These are phyloP conservation scores for Actinostola sp. DNA, from an alignment of 92 coral and sea anemone species.

Conservation along the genomic window DNA sequence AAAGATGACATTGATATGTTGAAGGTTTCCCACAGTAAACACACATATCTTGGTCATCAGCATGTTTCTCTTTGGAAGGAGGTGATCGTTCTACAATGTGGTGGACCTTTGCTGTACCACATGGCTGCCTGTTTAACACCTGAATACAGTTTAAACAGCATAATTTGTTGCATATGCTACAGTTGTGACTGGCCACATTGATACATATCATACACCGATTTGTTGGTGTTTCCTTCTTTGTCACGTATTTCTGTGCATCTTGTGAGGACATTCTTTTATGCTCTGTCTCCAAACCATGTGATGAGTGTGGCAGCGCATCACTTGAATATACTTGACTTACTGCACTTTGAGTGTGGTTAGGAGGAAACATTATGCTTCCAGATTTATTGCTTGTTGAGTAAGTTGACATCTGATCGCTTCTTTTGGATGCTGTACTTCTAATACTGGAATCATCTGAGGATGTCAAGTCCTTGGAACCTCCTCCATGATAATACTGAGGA, in stretches of 20 bases:
- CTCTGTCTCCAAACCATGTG: not conserved
- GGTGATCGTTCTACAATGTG: not conserved
- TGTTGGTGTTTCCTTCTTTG: not conserved
- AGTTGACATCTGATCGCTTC: no score
- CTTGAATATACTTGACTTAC: no score
- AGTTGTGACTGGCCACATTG: slow-evolving; percentile 5
- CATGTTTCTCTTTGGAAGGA: not conserved
- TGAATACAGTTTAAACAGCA: not conserved
- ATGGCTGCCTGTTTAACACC: not conserved
- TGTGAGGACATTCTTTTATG: not conserved
- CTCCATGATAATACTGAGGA: no score
- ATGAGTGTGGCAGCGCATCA: not conserved
- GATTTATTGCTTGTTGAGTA: no score
- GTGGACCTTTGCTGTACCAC: not conserved
- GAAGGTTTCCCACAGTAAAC: not conserved
- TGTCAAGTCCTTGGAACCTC: no score
- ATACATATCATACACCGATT: not conserved
- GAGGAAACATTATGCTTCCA: no score
- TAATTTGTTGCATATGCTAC: not conserved
- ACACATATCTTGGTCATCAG: not conserved
- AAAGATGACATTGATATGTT: not conserved
- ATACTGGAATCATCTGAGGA: no score
- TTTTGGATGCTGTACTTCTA: no score
- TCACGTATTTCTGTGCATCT: not conserved
- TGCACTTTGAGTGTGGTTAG: no score